Percentiles rank a stretch among this genome's conserved stretches.
These are phyloP conservation scores for Hemicordylus capensis DNA, from an alignment of 2,113 vertebrate species.

Conservation along the genomic window DNA sequence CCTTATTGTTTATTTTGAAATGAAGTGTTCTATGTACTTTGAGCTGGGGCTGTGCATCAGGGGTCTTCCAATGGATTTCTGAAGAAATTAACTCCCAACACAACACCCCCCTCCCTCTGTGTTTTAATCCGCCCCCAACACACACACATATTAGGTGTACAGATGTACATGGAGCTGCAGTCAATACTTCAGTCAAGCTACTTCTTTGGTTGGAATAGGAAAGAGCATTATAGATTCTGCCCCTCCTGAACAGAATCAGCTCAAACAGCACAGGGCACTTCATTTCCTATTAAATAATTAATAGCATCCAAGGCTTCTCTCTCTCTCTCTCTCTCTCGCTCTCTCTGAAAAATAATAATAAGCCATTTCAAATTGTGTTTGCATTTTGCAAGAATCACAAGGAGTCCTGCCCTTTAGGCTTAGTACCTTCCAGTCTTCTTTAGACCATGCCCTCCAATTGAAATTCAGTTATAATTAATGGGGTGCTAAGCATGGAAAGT, in stretches of 20 bases:
- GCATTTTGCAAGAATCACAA: conserved; percentile 3
- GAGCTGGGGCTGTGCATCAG: neutral
- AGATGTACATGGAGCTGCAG: too few relatives aligned
- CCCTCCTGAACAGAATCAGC: neutral
- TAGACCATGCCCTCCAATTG: neutral
- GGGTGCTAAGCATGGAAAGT: conserved; percentile 21
- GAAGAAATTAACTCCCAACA: too few relatives aligned
- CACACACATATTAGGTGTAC: too few relatives aligned
- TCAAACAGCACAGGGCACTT: neutral
- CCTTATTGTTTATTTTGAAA: neutral
- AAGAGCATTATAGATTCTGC: neutral
- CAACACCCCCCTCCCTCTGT: too few relatives aligned
- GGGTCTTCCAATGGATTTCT: too few relatives aligned
- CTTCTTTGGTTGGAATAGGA: neutral
- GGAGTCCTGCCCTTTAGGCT: neutral
- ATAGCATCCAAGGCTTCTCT: neutral
- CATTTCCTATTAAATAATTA: neutral
- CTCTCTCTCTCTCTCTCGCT: neutral
- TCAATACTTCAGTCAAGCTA: too few relatives aligned
- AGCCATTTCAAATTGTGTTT: neutral
- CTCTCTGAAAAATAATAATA: conserved; percentile 2
- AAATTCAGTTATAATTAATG: neutral
- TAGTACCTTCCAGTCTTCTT: neutral
- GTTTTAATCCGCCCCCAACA: too few relatives aligned
- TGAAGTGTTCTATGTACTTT: neutral